Evolutionary conservation across 1,140 invertebrate species (phyloP).

Genomic region (Apis dorsata): DNA sequence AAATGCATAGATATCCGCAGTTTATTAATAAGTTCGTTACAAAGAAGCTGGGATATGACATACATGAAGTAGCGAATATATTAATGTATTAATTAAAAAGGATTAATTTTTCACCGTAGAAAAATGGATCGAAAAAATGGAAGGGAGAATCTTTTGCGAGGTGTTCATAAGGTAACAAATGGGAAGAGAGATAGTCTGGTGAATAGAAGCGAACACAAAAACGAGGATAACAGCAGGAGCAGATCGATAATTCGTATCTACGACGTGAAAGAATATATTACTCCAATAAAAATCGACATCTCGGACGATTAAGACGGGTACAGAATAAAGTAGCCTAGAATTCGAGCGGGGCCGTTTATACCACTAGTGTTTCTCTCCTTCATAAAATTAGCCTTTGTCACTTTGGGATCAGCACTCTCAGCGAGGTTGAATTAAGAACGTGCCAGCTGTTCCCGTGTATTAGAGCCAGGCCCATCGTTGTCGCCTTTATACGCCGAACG

Average conservation of each 20-base stretch:
- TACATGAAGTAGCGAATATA: too few relatives aligned
- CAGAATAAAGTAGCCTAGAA: neutral
- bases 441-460: slow-evolving; percentile 54
- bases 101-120: too few relatives aligned
- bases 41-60: too few relatives aligned
- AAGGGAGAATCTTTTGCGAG: too few relatives aligned
- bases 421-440: slow-evolving; percentile 30
- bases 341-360: neutral
- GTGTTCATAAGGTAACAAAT: neutral
- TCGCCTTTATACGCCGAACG: slow-evolving; percentile 51
- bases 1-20: too few relatives aligned
- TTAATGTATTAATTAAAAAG: too few relatives aligned
- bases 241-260: neutral
- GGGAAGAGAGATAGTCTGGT: neutral
- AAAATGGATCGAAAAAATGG: too few relatives aligned
- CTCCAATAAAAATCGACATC: neutral
- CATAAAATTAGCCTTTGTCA: slow-evolving; percentile 53
- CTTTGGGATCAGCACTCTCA: slow-evolving; percentile 27
- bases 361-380: slow-evolving; percentile 28
- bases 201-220: neutral
- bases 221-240: too few relatives aligned
- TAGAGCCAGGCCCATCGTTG: slow-evolving; percentile 37
- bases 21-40: too few relatives aligned
- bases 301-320: slow-evolving; percentile 15
- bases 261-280: neutral